Evolutionary conservation across 2,113 vertebrate species (phyloP), one percentile per base, ranked within the genome.

Genomic region (Carassius gibelio): DNA sequence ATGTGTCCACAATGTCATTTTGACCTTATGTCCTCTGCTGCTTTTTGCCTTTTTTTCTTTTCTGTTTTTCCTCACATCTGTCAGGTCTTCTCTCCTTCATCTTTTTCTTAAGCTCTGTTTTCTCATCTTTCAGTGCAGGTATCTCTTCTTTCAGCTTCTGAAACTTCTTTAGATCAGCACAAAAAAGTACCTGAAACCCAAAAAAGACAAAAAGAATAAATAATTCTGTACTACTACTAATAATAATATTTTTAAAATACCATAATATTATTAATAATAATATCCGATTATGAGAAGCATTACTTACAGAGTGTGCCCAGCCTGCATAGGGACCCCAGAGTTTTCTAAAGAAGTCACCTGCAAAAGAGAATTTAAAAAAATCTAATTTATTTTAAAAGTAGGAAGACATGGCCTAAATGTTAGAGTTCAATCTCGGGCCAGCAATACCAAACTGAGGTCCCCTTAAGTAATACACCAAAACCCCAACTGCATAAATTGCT

Each of bases 251-350:
- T 2, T 2, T 55, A 15, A 0, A 1, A 78, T n/a, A 17, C 11
- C 11, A 55, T 55, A 55, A 55, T 55, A 55, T 17, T 55, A 55
- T 17, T 55, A 55, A 55, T 55, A 55, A 55, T 55, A 55, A 55
- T 55, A 55, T 23, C 9, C 0, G 2, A 84, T 80, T 13, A 23
- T 3, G 15, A 3, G 10, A 36, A 59, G 19, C 59, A 9, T 71
- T 23, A 96, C 97, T 98, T 88, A 99, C 98, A 23, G 96, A 96
- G 69, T 99, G 98, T 0, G 97, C 96, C 98, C 98, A 99, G 83
- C 98, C 98, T 0, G 98, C 97, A 7, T 85, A 94, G 21, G 96
- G 92, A 82, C 98, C 98, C 98, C 98, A 99, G 10, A 97, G 92
- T 7, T 88, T 92, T 50, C 96, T 95, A 92, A 99, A 99, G 88